Conservation (phyloP, 1,140 invertebrate species). For the Drosophila erecta region DNA sequence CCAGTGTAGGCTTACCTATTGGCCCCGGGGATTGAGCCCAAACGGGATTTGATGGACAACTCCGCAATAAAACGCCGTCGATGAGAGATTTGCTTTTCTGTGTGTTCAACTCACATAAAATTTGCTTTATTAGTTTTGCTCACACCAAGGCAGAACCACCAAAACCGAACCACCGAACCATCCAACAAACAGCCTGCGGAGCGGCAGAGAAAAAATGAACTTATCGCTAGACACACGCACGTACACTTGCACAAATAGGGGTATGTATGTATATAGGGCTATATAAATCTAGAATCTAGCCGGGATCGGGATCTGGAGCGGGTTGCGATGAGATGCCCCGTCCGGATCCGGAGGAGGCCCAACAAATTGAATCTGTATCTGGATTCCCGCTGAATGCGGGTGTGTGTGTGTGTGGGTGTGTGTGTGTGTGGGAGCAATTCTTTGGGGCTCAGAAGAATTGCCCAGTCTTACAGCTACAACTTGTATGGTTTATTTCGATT, state of each 20-base stretch:
- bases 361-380: constrained; percentile 1
- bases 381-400: no score
- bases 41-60: constrained; percentile 6
- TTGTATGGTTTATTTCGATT: constrained; percentile 4
- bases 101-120: constrained; percentile 76
- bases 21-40: neutral
- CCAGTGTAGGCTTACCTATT: neutral
- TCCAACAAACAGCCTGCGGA: constrained; percentile 35
- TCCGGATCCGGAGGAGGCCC: constrained; percentile 1
- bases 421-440: constrained; percentile 21
- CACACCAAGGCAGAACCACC: constrained; percentile 26
- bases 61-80: constrained; percentile 20
- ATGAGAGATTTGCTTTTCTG: constrained; percentile 32
- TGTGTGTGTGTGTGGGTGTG: constrained; percentile 6
- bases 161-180: neutral
- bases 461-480: constrained; percentile 25
- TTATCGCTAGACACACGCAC: constrained; percentile 57
- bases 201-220: constrained; percentile 57
- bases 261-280: neutral
- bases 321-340: no score
- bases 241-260: constrained; percentile 9
- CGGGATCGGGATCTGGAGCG: neutral
- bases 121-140: constrained; percentile 70
- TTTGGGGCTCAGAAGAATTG: constrained; percentile 46
- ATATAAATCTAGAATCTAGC: neutral